phyloP scores from a whole-genome alignment of 2,797 vertebrate species.

The Martes flavigula region DNA sequence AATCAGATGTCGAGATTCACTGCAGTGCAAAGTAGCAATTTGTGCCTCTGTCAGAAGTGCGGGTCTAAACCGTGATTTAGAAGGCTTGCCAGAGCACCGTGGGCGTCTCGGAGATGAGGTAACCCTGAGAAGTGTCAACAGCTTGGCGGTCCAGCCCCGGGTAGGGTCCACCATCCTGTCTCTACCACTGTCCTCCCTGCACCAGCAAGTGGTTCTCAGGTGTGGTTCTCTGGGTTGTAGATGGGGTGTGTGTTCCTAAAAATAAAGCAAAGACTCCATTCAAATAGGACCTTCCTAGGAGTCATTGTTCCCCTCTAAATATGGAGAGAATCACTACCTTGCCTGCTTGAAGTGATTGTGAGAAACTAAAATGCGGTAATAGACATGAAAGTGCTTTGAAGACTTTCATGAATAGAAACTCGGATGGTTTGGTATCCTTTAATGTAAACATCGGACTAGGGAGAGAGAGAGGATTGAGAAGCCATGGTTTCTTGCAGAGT shows the following conservation, averaged over 20 bases:
- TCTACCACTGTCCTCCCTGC: neutral
- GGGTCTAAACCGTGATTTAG: neutral
- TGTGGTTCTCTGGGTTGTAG: neutral
- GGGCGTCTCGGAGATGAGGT: rapidly evolving
- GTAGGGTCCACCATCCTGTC: neutral
- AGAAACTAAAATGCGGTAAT: neutral
- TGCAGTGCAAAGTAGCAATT: neutral
- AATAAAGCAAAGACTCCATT: neutral
- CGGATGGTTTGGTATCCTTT: neutral
- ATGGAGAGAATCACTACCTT: neutral
- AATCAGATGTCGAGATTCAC: slow-evolving; percentile 60
- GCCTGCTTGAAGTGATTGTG: neutral
- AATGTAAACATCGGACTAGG: neutral
- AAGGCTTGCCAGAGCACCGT: neutral
- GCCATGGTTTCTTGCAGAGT: neutral
- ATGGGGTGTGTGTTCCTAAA: neutral
- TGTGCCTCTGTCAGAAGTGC: neutral
- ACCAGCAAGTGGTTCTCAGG: neutral
- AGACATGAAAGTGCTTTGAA: neutral
- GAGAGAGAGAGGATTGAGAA: neutral
- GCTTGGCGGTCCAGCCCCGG: neutral
- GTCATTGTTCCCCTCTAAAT: neutral
- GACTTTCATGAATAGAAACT: neutral
- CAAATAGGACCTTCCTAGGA: neutral
- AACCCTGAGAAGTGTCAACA: neutral